phyloP scores from a whole-genome alignment of 2,888 invertebrate species.

The Timema cristinae region DNA sequence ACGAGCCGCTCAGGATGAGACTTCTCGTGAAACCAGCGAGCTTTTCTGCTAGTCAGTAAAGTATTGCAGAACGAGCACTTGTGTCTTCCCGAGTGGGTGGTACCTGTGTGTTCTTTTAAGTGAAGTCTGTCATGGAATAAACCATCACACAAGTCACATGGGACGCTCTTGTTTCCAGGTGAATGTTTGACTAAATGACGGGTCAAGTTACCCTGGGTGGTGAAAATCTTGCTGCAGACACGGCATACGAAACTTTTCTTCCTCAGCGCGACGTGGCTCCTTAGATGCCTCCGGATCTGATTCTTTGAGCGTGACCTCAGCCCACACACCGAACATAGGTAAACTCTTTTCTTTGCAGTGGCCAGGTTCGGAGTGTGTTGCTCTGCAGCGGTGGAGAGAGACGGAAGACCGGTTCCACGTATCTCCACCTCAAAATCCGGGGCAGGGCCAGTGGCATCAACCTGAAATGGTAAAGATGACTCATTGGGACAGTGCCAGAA shows the following conservation, averaged over 20 bases:
- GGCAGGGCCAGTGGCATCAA: neutral
- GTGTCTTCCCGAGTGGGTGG: slow-evolving; percentile 18
- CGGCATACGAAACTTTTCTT: slow-evolving; percentile 25
- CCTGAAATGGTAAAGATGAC: slow-evolving; percentile 15
- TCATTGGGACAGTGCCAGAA: slow-evolving; percentile 3
- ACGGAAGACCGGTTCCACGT: too few relatives aligned
- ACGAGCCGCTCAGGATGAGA: slow-evolving; percentile 19
- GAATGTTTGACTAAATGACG: slow-evolving; percentile 29
- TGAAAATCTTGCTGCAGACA: slow-evolving; percentile 28
- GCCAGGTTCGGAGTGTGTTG: neutral
- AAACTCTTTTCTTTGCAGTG: slow-evolving; percentile 17
- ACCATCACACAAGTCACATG: slow-evolving; percentile 22
- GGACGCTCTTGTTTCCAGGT: slow-evolving; percentile 11
- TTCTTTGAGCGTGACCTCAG: slow-evolving; percentile 14
- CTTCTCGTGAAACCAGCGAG: slow-evolving; percentile 23
- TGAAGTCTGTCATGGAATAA: slow-evolving; percentile 21
- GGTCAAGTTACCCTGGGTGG: slow-evolving; percentile 27
- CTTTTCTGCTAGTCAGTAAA: slow-evolving; percentile 17
- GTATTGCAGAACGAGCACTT: slow-evolving; percentile 21
- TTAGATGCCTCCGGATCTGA: slow-evolving; percentile 26
- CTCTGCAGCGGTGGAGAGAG: too few relatives aligned
- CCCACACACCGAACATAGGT: slow-evolving; percentile 26
- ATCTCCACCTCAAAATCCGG: too few relatives aligned
- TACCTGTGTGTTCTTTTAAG: slow-evolving; percentile 23
- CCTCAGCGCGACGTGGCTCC: slow-evolving; percentile 22